Evolutionary conservation across 2,888 invertebrate species (phyloP).

Genomic region (Andricus quercusramuli): DNA sequence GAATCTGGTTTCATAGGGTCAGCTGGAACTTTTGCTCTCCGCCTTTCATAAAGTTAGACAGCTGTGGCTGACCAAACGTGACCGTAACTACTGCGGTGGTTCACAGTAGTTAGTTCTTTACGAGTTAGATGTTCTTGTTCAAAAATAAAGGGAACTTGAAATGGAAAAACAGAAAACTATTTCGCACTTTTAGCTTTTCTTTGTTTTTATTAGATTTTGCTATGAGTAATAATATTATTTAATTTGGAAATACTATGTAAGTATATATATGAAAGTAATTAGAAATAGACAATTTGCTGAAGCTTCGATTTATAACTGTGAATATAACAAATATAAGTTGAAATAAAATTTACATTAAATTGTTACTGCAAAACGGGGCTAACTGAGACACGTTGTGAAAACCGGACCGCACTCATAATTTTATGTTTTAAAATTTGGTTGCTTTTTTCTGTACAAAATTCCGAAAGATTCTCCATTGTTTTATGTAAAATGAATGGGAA

Average conservation of each 20-base stretch:
- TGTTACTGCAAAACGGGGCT: neutral
- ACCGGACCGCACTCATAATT: too few relatives aligned
- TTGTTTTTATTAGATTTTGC: neutral
- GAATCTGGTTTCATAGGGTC: neutral
- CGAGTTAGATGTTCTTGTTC: neutral
- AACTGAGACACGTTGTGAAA: too few relatives aligned
- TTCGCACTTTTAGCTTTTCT: neutral
- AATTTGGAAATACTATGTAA: neutral
- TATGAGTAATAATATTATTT: neutral
- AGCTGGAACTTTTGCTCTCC: neutral
- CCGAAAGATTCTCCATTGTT: too few relatives aligned
- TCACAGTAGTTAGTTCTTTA: constrained; percentile 24
- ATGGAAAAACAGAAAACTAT: neutral
- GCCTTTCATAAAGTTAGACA: constrained; percentile 35
- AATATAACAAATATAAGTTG: too few relatives aligned
- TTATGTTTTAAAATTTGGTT: too few relatives aligned
- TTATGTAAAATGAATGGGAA: too few relatives aligned
- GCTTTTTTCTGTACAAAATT: too few relatives aligned
- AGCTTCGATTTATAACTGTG: too few relatives aligned
- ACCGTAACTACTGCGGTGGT: constrained; percentile 31
- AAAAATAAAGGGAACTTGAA: neutral
- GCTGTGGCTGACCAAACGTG: constrained; percentile 38
- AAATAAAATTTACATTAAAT: neutral
- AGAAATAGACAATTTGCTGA: neutral
- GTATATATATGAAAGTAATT: neutral